Conservation (phyloP, 2,888 invertebrate species). For the Zhuqinia jingwanae region DNA sequence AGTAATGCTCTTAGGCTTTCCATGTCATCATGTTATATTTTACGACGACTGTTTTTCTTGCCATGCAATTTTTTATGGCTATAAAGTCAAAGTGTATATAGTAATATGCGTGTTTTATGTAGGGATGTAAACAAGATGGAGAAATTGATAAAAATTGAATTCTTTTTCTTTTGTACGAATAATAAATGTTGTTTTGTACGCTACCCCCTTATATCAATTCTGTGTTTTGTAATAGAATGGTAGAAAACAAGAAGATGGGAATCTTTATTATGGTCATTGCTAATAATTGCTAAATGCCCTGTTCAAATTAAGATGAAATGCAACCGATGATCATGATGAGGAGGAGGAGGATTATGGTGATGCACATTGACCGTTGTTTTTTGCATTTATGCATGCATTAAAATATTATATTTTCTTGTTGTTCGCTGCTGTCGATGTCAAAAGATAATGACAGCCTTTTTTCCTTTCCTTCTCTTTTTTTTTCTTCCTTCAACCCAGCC, state of each 20-base stretch:
- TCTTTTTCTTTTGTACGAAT: slow-evolving; percentile 42
- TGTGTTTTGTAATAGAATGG: too few relatives aligned
- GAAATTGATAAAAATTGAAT: slow-evolving; percentile 49
- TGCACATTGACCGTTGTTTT: slow-evolving; percentile 26
- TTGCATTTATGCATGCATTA: slow-evolving; percentile 37
- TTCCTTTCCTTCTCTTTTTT: not conserved
- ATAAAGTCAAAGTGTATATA: not conserved
- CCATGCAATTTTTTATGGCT: not conserved
- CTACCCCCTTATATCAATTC: too few relatives aligned
- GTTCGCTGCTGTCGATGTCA: slow-evolving; percentile 30
- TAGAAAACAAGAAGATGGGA: slow-evolving; percentile 1
- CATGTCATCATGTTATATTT: slow-evolving; percentile 15
- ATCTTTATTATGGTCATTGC: slow-evolving; percentile 30
- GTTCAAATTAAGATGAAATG: slow-evolving; percentile 6
- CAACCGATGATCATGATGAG: too few relatives aligned
- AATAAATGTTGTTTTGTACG: too few relatives aligned
- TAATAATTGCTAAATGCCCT: slow-evolving; percentile 29
- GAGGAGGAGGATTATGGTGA: too few relatives aligned
- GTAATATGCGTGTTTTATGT: slow-evolving; percentile 17
- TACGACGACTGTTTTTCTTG: not conserved
- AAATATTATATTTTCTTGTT: slow-evolving; percentile 4
- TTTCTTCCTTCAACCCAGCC: slow-evolving; percentile 1
- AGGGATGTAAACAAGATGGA: slow-evolving; percentile 52
- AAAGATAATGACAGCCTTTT: slow-evolving; percentile 40
- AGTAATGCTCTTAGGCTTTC: not conserved